phyloP scores from a whole-genome alignment of 2,888 invertebrate genomes.

The Scaptomyza flava region DNA sequence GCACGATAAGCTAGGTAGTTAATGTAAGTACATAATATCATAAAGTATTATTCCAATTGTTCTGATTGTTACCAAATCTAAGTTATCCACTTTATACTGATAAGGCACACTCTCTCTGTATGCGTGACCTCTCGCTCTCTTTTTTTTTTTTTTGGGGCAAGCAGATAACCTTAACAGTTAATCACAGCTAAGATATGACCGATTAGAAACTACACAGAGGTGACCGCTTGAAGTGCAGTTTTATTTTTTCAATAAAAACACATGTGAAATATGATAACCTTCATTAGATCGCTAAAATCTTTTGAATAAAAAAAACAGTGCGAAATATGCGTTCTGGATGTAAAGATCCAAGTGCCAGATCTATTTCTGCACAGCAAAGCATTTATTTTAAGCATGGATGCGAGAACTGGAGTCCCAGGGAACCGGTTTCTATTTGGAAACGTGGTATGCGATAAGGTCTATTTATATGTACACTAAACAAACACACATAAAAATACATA shows the following conservation, averaged over 20 bases:
- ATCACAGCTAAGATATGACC: conserved; percentile 18
- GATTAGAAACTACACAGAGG: conserved; percentile 27
- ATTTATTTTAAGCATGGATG: conserved; percentile 1
- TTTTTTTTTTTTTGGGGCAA: background rate
- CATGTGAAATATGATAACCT: conserved; percentile 25
- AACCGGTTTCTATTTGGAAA: conserved; percentile 40
- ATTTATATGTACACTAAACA: conserved; percentile 28
- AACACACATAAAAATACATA: background rate
- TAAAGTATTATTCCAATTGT: conserved; percentile 15
- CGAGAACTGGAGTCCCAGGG: background rate
- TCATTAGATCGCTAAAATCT: conserved; percentile 33
- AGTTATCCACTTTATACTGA: conserved; percentile 23
- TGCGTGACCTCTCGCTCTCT: background rate
- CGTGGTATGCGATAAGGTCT: conserved; percentile 41
- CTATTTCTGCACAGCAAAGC: conserved; percentile 39
- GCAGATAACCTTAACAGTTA: conserved; percentile 21
- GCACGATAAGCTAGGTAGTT: conserved; percentile 37
- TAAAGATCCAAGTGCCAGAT: conserved; percentile 11
- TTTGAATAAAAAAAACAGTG: conserved; percentile 4
- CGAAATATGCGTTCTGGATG: background rate
- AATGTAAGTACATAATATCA: conserved; percentile 6
- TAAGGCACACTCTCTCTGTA: background rate
- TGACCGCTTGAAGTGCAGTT: conserved; percentile 21
- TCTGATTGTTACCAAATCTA: conserved; percentile 20
- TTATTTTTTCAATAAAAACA: background rate